A percentile compares a stretch with the other conserved stretches of the same genome.
These are phyloP conservation scores for Cephalopterus ornatus DNA, from an alignment of 2,113 vertebrate species.

Conservation along the genomic window DNA sequence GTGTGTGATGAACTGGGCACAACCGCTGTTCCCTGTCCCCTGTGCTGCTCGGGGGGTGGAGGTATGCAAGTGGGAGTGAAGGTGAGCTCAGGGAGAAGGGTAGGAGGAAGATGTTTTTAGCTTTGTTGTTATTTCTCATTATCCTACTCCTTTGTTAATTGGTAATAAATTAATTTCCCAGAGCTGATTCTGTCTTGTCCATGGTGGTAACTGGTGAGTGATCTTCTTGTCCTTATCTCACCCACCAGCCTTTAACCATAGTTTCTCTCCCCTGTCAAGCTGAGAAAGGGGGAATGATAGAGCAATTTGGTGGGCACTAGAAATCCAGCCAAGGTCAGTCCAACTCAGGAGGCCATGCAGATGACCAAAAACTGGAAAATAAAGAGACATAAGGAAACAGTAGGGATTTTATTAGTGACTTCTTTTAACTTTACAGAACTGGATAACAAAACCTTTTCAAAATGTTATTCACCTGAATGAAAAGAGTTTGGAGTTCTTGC, in stretches of 20 bases:
- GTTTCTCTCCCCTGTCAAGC: not conserved
- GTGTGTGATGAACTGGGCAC: fast-evolving
- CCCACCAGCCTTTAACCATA: not conserved
- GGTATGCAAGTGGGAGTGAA: not conserved
- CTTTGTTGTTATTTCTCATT: not conserved
- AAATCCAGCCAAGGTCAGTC: not conserved
- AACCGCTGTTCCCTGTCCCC: fast-evolving
- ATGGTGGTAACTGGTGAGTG: not conserved
- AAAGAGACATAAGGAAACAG: not conserved
- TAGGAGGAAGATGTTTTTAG: not conserved
- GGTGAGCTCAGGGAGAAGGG: not conserved
- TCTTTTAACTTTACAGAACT: not conserved
- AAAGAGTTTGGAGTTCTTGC: not conserved
- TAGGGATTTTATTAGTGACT: not conserved
- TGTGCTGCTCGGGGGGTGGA: not conserved
- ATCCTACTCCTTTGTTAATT: not conserved
- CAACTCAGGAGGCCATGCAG: not conserved
- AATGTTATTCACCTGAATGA: not conserved
- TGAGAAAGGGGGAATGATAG: not conserved
- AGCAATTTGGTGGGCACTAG: not conserved
- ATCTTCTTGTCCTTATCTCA: not conserved
- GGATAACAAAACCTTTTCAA: not conserved
- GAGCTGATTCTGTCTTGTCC: not conserved
- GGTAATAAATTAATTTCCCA: not conserved
- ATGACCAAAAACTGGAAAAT: not conserved